phyloP scores from a whole-genome alignment of 1,140 invertebrate species.

The Drosophila baimaii region DNA sequence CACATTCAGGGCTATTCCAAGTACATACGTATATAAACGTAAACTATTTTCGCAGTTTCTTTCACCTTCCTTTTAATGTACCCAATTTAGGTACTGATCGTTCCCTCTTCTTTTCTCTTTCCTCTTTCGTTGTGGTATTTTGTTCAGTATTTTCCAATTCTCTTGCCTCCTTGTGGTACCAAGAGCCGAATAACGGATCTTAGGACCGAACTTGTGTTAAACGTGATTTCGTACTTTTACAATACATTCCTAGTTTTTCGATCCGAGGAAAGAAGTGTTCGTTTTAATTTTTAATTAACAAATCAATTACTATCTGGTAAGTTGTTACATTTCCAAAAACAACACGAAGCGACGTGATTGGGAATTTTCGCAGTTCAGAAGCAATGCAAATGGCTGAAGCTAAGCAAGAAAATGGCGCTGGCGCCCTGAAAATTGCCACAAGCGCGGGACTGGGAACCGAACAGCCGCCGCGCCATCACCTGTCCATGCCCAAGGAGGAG shows the following conservation, averaged over 20 bases:
- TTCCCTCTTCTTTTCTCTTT: not conserved
- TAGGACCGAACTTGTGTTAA: conserved; percentile 52
- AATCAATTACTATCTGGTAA: conserved; percentile 32
- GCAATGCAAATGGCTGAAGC: conserved; percentile 63
- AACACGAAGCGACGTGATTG: not conserved
- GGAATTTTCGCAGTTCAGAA: conserved; percentile 21
- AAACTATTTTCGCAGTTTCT: too few relatives aligned
- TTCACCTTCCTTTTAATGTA: not conserved
- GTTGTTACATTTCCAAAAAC: conserved; percentile 16
- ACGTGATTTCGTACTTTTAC: conserved; percentile 66
- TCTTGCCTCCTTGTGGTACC: conserved; percentile 16
- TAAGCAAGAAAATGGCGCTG: conserved; percentile 77
- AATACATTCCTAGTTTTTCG: conserved; percentile 35
- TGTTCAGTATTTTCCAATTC: conserved; percentile 25
- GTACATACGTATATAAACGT: too few relatives aligned
- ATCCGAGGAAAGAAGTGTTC: conserved; percentile 28
- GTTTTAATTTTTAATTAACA: conserved; percentile 44
- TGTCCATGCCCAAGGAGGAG: conserved; percentile 21
- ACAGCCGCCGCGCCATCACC: conserved; percentile 31
- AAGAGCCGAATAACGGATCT: conserved; percentile 62
- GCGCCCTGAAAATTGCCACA: conserved; percentile 57
- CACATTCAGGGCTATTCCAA: not conserved
- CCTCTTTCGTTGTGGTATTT: conserved; percentile 5
- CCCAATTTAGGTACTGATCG: conserved; percentile 10
- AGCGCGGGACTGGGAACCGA: conserved; percentile 24